Evolutionary conservation across 37 sponge, comb jelly and placozoan genomes (phyloP), one percentile per base, ranked within the genome.

Genomic region (Theonella swinhoei): DNA sequence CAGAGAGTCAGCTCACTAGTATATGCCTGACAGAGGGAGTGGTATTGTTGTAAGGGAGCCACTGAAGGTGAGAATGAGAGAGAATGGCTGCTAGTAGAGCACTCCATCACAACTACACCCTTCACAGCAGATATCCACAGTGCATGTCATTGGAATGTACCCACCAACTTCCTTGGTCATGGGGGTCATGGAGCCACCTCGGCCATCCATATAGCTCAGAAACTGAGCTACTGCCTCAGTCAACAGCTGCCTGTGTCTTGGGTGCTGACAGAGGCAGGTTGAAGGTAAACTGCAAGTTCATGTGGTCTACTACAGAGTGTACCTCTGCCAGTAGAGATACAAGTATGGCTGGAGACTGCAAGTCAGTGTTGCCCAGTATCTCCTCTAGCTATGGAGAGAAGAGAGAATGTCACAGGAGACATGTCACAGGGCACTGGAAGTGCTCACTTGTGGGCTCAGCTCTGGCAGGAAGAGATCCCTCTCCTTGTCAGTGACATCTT

Each of bases 281-380:
- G n/a, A n/a, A n/a, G n/a, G n/a, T n/a, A n/a, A n/a, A n/a, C n/a
- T n/a, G n/a, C n/a, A n/a, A n/a, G n/a, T n/a, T n/a, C n/a, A n/a
- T n/a, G n/a, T n/a, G n/a, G n/a, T n/a, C 58, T 42, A 19, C 23
- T 70, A 34, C 22, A 34, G 24, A 59, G 41, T 80, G 73, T n/a
- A 87, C 88, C 28, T 81, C 81, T 23, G 76, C 88, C 30, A 87
- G 39, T 14, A 87, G 81, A 7, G 88, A 81, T 26, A 87, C 80
- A 28, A 80, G n/a, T 3, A 87, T 68, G 19, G 75, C 81, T 22
- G 88, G 88, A 60, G 74, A 80, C 54, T 87, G 88, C 8, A 87
- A 47, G 54, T 47, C 54, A 17, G 14, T 14, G 7, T 47, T 47
- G 54, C 14, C 54, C 54, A 14, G 7, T 47, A 47, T 47, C 14